Evolutionary conservation across 2,797 vertebrate species (phyloP).

Genomic region (Synanceia verrucosa): DNA sequence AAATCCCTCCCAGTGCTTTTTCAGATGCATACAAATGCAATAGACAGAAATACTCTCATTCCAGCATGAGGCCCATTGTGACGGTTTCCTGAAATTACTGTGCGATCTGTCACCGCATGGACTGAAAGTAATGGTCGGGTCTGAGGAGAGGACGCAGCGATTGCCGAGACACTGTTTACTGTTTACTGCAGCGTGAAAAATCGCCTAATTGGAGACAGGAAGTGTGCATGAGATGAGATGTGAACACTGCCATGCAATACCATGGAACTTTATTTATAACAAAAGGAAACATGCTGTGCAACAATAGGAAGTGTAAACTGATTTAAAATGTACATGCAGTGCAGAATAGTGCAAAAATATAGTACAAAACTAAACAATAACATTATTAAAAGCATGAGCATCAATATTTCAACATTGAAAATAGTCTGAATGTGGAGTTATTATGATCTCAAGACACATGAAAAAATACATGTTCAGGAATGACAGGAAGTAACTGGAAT

Average conservation of each 20-base stretch:
- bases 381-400: too few species aligned
- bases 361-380: too few species aligned
- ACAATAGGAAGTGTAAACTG: too few species aligned
- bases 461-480: too few species aligned
- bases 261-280: too few species aligned
- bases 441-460: not conserved
- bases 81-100: not conserved
- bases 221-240: conserved; percentile 21
- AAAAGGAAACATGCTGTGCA: too few species aligned
- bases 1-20: not conserved
- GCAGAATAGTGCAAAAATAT: too few species aligned
- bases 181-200: conserved; percentile 29
- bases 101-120: not conserved
- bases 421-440: too few species aligned
- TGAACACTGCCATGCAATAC: too few species aligned
- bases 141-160: not conserved
- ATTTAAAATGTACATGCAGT: too few species aligned
- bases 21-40: not conserved
- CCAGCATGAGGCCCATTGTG: not conserved
- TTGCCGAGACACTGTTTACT: not conserved
- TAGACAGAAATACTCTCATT: not conserved
- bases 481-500: too few species aligned
- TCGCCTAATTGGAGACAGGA: conserved; percentile 22
- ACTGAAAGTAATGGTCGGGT: conserved; percentile 19
- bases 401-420: too few species aligned